Conservation (phyloP, 2,888 invertebrate species). For the Erebia aethiops region DNA sequence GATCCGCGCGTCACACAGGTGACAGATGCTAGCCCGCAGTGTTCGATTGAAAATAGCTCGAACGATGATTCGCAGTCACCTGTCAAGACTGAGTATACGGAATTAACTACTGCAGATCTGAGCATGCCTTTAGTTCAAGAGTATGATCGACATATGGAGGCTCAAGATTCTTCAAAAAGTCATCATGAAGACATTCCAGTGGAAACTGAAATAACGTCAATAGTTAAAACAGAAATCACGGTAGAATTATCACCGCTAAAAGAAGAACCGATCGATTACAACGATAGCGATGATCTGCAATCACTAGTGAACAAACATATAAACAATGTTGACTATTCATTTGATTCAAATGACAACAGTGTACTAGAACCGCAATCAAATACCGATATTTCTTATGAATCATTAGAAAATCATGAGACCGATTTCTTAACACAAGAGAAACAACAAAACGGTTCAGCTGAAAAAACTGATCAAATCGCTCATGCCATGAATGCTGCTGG, state of each 20-base stretch:
- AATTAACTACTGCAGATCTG: conserved; percentile 73
- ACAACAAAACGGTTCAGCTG: conserved; percentile 52
- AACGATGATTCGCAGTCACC: conserved; percentile 63
- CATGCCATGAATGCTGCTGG: conserved; percentile 78
- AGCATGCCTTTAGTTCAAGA: conserved; percentile 65
- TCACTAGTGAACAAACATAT: conserved; percentile 44
- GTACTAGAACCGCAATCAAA: conserved; percentile 39
- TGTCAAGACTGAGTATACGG: conserved; percentile 75
- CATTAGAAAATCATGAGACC: conserved; percentile 38
- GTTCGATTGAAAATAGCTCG: conserved; percentile 66
- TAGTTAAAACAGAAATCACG: conserved; percentile 62
- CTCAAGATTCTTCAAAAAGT: conserved; percentile 49
- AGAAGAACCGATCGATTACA: conserved; percentile 50
- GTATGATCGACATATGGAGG: conserved; percentile 56
- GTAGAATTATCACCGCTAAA: conserved; percentile 60
- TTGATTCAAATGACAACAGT: conserved; percentile 44
- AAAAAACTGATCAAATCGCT: conserved; percentile 73
- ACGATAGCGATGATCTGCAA: conserved; percentile 49
- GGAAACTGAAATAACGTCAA: conserved; percentile 47
- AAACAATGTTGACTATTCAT: conserved; percentile 51
- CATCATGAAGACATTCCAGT: conserved; percentile 56
- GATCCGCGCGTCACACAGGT: conserved; percentile 77
- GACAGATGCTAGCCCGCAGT: conserved; percentile 73
- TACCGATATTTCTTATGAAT: conserved; percentile 39
- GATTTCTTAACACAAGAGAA: conserved; percentile 42